Conservation (phyloP, 2,888 invertebrate genomes). For the Halictus ligatus region DNA sequence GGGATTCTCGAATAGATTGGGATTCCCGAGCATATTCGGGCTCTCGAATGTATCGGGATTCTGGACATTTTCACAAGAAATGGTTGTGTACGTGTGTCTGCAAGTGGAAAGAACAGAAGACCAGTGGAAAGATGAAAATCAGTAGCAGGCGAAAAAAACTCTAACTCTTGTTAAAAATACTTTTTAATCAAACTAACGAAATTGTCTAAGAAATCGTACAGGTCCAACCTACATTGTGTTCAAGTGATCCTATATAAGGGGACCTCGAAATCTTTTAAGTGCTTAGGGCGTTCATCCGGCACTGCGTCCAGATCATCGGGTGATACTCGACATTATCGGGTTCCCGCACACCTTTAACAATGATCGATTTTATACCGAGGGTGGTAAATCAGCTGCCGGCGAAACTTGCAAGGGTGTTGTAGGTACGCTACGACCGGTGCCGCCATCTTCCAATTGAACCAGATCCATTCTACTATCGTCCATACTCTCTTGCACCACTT, state of each 20-base stretch:
- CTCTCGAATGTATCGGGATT: too few relatives aligned
- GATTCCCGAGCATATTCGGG: too few relatives aligned
- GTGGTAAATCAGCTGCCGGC: conserved; percentile 83
- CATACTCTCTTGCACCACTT: conserved; percentile 88
- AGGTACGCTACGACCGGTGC: conserved; percentile 89
- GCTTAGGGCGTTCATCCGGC: background rate
- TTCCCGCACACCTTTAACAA: background rate
- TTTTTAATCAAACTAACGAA: background rate
- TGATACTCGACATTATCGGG: background rate
- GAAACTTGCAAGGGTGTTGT: conserved; percentile 89
- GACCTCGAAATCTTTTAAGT: background rate
- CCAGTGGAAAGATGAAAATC: background rate
- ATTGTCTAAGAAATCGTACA: background rate
- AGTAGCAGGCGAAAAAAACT: background rate
- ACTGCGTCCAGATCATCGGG: background rate
- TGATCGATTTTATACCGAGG: conserved; percentile 70
- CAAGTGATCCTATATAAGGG: background rate
- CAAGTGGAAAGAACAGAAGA: background rate
- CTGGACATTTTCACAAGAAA: background rate
- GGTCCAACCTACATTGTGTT: background rate
- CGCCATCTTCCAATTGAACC: conserved; percentile 87
- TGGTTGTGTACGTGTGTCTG: background rate
- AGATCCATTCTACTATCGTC: conserved; percentile 92
- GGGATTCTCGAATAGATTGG: too few relatives aligned
- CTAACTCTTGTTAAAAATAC: background rate